Evolutionary conservation across 2,797 vertebrate genomes (phyloP), one percentile per base, ranked within the genome.

Genomic region (Tadarida brasiliensis): DNA sequence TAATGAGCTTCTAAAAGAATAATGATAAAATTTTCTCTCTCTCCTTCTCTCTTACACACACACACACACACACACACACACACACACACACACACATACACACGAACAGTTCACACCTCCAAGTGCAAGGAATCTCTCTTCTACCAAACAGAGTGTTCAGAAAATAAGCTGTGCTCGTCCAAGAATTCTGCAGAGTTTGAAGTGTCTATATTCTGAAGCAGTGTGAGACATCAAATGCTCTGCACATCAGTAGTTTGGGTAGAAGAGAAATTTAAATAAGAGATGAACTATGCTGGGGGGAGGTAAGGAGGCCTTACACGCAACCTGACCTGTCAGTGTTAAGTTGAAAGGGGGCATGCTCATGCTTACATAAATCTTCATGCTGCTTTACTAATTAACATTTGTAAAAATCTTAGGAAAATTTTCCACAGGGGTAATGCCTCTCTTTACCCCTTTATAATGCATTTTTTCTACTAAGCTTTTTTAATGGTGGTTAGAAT

Each of bases 201-300:
- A 97, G 94, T 4, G 1, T 82, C 73, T 95, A 87, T 94, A 94
- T 96, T 97, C 95, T 95, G 95, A 98, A 98, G 97, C 96, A 98
- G 95, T 74, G 65, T 94, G 94, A 98, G 68, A 97, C 96, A 95
- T 96, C 97, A 98, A 94, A 97, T 28, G 11, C 91, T 97, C 96
- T 94, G 91, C 91, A 97, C 90, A 97, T 96, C 88, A 94, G 80
- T 56, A 28, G 92, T 68, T 95, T 28, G 77, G 56, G 88, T 71
- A 97, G 97, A 96, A 98, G 96, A 90, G 96, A 98, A 97, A 98
- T 98, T 98, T 98, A 98, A 98, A 96, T 98, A 98, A 98, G 96
- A 95, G 84, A 98, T 96, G 92, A 98, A 98, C 86, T 96, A 59
- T 95, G 77, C 73, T 97, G 89, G 87, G 94, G 89, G 91, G 61